A percentile compares a stretch with the other conserved stretches of the same genome.
Evolutionary conservation across 2,113 vertebrate species (phyloP).

Genomic region (Neolamprologus modestus): DNA sequence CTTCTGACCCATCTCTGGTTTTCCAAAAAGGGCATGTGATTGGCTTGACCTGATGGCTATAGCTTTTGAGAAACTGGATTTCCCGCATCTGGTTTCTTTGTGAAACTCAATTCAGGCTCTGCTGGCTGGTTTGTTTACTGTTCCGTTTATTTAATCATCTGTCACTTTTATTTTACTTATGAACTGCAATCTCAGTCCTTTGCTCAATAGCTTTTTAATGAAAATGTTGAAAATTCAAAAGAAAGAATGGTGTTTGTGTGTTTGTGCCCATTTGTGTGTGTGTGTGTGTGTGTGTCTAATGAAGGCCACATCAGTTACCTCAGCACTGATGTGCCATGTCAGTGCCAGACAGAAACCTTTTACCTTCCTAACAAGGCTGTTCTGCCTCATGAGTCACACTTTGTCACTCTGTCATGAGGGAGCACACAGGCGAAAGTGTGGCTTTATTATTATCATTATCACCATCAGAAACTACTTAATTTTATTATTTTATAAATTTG

Average conservation of each 20-base stretch:
- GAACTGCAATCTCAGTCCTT: background rate
- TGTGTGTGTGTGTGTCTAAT: background rate
- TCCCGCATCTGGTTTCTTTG: constrained; percentile 30
- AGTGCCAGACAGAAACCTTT: constrained; percentile 16
- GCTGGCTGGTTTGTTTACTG: background rate
- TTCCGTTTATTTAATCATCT: background rate
- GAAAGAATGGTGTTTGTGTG: background rate
- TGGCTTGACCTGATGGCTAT: background rate
- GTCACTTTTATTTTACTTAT: background rate
- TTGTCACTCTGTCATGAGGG: background rate
- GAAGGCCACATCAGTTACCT: constrained; percentile 6
- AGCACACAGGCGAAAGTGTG: background rate
- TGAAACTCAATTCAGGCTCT: background rate
- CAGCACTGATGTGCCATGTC: background rate
- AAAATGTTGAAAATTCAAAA: background rate
- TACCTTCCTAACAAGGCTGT: background rate
- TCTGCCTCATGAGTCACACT: background rate
- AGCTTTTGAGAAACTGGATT: constrained; percentile 15
- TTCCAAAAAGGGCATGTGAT: background rate
- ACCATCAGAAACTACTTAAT: background rate
- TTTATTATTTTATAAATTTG: background rate
- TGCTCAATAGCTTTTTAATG: background rate
- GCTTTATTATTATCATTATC: background rate
- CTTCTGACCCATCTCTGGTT: background rate
- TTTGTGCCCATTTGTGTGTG: background rate